Evolutionary conservation across 2,888 invertebrate genomes (phyloP), one percentile per base, ranked within the genome.

Genomic region (Melanotus villosus): DNA sequence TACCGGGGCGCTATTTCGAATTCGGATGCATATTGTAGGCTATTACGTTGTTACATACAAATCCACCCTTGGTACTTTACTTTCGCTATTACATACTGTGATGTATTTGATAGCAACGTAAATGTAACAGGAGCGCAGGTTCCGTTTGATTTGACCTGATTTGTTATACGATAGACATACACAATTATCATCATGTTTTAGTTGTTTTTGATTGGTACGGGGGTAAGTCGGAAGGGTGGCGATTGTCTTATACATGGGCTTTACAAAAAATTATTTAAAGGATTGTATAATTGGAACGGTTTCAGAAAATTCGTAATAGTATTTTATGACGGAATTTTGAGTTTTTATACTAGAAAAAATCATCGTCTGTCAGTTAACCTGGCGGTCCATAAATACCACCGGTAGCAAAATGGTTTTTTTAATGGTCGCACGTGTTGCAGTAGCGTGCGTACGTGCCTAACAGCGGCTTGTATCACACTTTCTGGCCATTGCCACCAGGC

Each of bases 401-500:
- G 19, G 62, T 50, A 50, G 62, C 62, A 50, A 36, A 52, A 62
- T 52, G 23, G 21, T 65, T 65, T 65, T 65, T 60, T 60, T 65
- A 65, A 65, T 65, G 66, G 56, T 62, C 65, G 71, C 73, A 73
- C 73, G 73, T 73, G 73, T 73, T 71, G 67, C 65, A 66, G 70
- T 65, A 68, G 66, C 74, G 52, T 66, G 65, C 68, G 68, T 69
- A 68, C 68, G 67, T 68, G 67, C 62, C 59, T 38, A 70, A 62
- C 54, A 50, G 56, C 63, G 21, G 59, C 19, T 52, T 19, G 43
- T 62, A 16, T 19, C 10, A 14, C 41, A 30, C 21, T 64, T 79
- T 76, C 77, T 79, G 78, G 78, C 77, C 79, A 78, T 70, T 70
- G 65, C 71, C 79, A 73, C 74, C 69, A 79, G 80, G 77, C 77